Conservation (phyloP, 2,113 vertebrate species). For the Numida meleagris region DNA sequence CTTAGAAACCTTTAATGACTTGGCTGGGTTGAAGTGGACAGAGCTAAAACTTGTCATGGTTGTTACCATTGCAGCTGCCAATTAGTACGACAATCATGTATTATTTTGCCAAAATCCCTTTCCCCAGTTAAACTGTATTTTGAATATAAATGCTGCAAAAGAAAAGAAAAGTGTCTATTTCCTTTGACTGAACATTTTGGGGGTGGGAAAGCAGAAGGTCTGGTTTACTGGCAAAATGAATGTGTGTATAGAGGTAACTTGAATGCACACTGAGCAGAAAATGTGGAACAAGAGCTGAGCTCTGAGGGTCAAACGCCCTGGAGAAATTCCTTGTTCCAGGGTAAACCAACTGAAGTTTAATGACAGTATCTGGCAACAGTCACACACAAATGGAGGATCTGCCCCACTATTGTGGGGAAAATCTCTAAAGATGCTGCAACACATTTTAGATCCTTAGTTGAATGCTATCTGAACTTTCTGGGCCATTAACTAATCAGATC, state of each 20-base stretch:
- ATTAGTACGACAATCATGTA: slow-evolving; percentile 47
- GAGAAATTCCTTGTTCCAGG: not conserved
- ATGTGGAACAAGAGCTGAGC: not conserved
- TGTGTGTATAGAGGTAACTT: not conserved
- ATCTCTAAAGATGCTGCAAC: not conserved
- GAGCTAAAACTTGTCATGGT: slow-evolving; percentile 57
- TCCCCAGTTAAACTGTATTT: slow-evolving; percentile 49
- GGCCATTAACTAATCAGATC: not conserved
- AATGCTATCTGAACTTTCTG: slow-evolving; percentile 9
- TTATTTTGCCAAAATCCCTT: slow-evolving; percentile 54
- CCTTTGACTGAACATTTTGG: not conserved
- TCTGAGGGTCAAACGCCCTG: not conserved
- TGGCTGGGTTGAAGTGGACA: slow-evolving; percentile 53
- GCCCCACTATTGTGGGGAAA: not conserved
- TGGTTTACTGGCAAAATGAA: not conserved
- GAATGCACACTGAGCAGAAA: not conserved
- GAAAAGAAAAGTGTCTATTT: not conserved
- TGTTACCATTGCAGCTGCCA: slow-evolving; percentile 63
- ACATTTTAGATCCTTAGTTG: not conserved
- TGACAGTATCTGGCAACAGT: not conserved
- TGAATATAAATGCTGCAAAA: slow-evolving; percentile 39
- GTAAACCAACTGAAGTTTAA: not conserved
- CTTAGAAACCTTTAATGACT: slow-evolving; percentile 55
- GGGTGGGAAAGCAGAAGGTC: not conserved
- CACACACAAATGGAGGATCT: not conserved